These are phyloP conservation scores for Acinonyx jubatus DNA, from an alignment of 2,113 vertebrate species.

Conservation along the genomic window DNA sequence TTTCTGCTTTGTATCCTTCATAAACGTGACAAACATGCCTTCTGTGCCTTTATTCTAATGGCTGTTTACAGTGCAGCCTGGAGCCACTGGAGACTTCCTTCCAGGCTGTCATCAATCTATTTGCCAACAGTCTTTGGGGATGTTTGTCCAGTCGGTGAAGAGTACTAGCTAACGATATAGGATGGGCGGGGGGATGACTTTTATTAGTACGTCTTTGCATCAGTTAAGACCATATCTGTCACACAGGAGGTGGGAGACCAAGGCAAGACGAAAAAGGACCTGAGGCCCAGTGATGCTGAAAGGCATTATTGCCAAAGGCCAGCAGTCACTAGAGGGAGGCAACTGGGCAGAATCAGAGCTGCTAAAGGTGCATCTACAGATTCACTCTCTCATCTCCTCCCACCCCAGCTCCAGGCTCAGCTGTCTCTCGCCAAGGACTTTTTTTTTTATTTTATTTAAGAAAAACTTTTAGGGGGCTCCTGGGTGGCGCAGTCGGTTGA, in stretches of 20 bases:
- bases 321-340: not conserved
- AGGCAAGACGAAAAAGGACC: not conserved
- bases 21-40: not conserved
- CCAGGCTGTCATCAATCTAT: not conserved
- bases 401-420: not conserved
- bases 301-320: not conserved
- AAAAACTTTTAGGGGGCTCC: too few relatives aligned
- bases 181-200: not conserved
- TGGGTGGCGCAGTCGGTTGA: too few relatives aligned
- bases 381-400: not conserved
- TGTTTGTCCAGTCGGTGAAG: not conserved
- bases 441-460: too few relatives aligned
- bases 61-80: not conserved
- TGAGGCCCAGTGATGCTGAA: not conserved
- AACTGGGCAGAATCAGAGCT: not conserved
- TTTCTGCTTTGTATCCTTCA: not conserved
- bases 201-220: not conserved
- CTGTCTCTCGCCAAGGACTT: not conserved
- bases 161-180: not conserved
- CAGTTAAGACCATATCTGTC: not conserved
- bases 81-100: not conserved
- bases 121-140: constrained; percentile 11
- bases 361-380: not conserved
- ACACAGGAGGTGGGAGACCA: not conserved
- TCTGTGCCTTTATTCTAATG: not conserved